A percentile compares a stretch with the other conserved stretches of the same genome.
Conservation (phyloP, 2,113 vertebrate species). For the Reinhardtius hippoglossoides region DNA sequence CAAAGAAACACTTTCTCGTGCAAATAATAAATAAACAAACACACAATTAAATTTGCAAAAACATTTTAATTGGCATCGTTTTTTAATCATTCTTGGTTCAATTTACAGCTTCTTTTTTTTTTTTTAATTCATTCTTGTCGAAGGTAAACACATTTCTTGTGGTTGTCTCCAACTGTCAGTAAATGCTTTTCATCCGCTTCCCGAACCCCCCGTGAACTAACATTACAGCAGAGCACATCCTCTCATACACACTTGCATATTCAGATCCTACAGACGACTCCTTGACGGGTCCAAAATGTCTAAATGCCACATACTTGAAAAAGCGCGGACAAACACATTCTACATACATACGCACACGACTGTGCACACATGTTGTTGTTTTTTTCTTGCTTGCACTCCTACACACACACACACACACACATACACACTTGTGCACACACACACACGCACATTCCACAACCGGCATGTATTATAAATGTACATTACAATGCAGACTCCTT, state of each 20-base stretch:
- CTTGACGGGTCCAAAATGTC: conserved; percentile 76
- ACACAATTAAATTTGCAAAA: conserved; percentile 76
- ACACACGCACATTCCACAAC: conserved; percentile 64
- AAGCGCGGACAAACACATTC: conserved; percentile 78
- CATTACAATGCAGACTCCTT: conserved; percentile 69
- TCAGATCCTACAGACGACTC: conserved; percentile 82
- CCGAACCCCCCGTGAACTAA: conserved; percentile 62
- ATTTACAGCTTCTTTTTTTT: conserved; percentile 75
- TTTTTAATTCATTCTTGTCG: conserved; percentile 68
- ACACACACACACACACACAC: neutral
- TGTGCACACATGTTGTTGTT: conserved; percentile 39
- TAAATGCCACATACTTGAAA: conserved; percentile 79
- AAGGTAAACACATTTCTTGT: conserved; percentile 79
- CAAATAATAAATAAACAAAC: conserved; percentile 10
- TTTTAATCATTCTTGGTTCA: conserved; percentile 79
- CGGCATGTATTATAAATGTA: conserved; percentile 74
- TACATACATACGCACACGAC: conserved; percentile 58
- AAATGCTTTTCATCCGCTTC: conserved; percentile 75
- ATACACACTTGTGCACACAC: neutral
- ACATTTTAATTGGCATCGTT: conserved; percentile 74
- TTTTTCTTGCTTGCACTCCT: neutral
- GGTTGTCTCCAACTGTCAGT: conserved; percentile 75
- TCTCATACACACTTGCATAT: conserved; percentile 79
- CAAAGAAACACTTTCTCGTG: neutral
- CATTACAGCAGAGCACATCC: conserved; percentile 71